Evolutionary conservation across 2,113 vertebrate species (phyloP).

Genomic region (Hydropotes inermis): DNA sequence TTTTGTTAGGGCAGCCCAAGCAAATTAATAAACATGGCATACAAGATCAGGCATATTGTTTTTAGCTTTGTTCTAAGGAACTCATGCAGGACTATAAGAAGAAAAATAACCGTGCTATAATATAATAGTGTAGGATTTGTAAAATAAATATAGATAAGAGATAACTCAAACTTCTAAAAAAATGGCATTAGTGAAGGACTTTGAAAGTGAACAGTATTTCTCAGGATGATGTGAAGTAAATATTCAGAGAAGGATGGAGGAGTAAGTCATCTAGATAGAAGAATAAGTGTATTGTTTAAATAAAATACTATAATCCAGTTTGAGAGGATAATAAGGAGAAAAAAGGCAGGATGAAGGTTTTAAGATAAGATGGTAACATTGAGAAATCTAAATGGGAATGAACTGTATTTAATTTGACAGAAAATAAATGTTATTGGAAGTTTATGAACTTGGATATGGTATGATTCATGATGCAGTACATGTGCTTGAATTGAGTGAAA

Average conservation of each 20-base stretch:
- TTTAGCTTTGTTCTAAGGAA: background rate
- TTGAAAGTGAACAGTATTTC: background rate
- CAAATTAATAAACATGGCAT: background rate
- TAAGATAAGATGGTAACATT: background rate
- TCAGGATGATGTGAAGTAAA: background rate
- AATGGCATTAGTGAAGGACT: background rate
- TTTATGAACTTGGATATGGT: background rate
- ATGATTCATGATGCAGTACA: background rate
- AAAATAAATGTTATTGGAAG: background rate
- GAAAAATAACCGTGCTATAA: background rate
- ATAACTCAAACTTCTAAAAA: background rate
- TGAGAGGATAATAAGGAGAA: background rate
- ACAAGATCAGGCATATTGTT: background rate
- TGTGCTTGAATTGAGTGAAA: background rate
- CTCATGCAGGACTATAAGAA: background rate
- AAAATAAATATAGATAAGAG: background rate
- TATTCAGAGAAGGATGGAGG: background rate
- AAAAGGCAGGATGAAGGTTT: background rate
- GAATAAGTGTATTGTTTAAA: background rate
- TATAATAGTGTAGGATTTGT: background rate
- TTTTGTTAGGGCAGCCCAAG: background rate
- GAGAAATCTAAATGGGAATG: background rate
- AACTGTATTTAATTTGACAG: background rate
- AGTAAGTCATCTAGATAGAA: background rate
- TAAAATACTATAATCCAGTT: background rate